Conservation (phyloP, 2,797 vertebrate species). For the Remorina albescens region DNA sequence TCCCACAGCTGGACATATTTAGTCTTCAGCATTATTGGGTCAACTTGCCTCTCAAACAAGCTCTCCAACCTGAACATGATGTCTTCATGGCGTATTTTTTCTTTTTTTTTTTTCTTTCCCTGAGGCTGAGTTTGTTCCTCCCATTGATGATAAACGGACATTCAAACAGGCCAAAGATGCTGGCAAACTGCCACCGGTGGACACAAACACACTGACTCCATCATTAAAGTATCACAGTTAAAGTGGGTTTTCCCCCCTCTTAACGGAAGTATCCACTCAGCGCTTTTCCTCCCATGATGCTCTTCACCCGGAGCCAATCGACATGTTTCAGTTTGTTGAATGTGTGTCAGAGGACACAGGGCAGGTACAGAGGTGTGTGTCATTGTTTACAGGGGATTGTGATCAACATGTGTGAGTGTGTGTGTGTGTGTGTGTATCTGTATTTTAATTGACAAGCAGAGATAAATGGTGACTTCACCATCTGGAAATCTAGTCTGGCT, state of each 20-base stretch:
- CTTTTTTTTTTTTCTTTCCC: conserved; percentile 26
- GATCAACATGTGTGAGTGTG: neutral
- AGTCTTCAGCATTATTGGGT: conserved; percentile 24
- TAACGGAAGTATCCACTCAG: conserved; percentile 73
- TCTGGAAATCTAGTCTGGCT: conserved; percentile 95
- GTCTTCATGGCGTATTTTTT: conserved; percentile 45
- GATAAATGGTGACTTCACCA: conserved; percentile 89
- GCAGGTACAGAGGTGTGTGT: conserved; percentile 4
- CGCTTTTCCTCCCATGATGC: conserved; percentile 57
- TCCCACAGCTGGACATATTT: conserved; percentile 46
- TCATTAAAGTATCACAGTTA: conserved; percentile 37
- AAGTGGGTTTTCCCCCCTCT: conserved; percentile 49
- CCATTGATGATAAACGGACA: conserved; percentile 37
- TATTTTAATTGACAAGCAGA: conserved; percentile 91
- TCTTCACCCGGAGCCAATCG: conserved; percentile 57
- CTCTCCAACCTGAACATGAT: conserved; percentile 32
- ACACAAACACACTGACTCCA: conserved; percentile 3
- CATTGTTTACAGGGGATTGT: neutral
- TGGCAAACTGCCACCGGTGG: conserved; percentile 44
- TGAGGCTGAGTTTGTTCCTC: conserved; percentile 25
- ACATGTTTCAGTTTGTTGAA: conserved; percentile 48
- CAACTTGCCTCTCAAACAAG: conserved; percentile 28
- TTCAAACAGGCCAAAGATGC: conserved; percentile 30
- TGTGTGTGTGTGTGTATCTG: conserved; percentile 32
- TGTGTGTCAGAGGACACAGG: conserved; percentile 6